Conservation (phyloP, 2,888 invertebrate genomes). For the Luffia ferchaultella region DNA sequence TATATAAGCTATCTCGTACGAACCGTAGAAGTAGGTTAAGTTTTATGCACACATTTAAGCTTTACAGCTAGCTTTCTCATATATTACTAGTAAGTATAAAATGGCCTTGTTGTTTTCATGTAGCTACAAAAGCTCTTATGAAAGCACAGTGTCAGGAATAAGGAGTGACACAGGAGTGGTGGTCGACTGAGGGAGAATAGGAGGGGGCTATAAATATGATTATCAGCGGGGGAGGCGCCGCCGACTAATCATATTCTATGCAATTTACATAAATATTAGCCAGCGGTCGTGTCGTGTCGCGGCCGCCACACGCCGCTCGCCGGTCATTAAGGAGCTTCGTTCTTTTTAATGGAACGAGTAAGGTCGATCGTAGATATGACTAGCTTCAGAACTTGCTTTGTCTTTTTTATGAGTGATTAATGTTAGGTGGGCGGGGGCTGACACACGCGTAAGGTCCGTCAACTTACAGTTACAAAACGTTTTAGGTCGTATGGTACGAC, state of each 20-base stretch:
- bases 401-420: constrained; percentile 66
- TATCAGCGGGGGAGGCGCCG: constrained; percentile 62
- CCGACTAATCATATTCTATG: constrained; percentile 64
- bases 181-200: constrained; percentile 19
- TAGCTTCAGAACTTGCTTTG: constrained; percentile 42
- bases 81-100: too few relatives aligned
- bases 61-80: too few relatives aligned
- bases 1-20: too few relatives aligned
- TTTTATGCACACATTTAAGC: too few relatives aligned
- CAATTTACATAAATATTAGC: constrained; percentile 67
- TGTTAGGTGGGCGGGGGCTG: constrained; percentile 30
- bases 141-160: too few relatives aligned
- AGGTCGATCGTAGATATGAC: constrained; percentile 49
- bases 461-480: too few relatives aligned
- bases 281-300: constrained; percentile 11
- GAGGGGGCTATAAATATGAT: constrained; percentile 58
- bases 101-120: too few relatives aligned
- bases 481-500: too few relatives aligned
- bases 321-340: constrained; percentile 25
- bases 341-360: constrained; percentile 34
- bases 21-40: too few relatives aligned
- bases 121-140: too few relatives aligned
- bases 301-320: constrained; percentile 13
- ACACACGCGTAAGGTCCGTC: too few relatives aligned
- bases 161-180: constrained; percentile 14